phyloP scores from a whole-genome alignment of 2,797 vertebrate species.

The Erpetoichthys calabaricus region DNA sequence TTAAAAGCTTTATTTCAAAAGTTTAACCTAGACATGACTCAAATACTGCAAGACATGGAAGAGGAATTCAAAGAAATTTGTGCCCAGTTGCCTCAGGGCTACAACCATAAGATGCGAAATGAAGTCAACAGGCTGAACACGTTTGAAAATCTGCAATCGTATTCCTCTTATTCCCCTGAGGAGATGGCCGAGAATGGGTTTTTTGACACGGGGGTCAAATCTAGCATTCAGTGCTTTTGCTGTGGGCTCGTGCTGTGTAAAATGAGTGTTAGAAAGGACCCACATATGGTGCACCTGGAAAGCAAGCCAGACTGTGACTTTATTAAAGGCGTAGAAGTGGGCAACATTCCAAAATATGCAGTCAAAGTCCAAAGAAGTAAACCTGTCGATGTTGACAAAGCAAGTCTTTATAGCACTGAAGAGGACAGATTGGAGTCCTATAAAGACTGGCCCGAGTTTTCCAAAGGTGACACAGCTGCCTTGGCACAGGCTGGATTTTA shows the following conservation, averaged over 20 bases:
- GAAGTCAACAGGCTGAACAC: constrained; percentile 22
- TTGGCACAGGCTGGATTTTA: constrained; percentile 17
- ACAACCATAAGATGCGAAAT: constrained; percentile 23
- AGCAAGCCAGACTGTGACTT: constrained; percentile 12
- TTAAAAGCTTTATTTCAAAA: not conserved
- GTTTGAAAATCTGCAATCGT: constrained; percentile 5
- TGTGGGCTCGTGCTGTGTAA: constrained; percentile 15
- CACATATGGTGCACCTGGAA: constrained; percentile 8
- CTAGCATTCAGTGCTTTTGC: constrained; percentile 18
- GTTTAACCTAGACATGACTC: constrained; percentile 1
- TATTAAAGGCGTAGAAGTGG: constrained; percentile 16
- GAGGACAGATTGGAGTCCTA: constrained; percentile 9
- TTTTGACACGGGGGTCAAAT: constrained; percentile 5
- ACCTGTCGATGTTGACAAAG: not conserved
- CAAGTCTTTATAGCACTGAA: not conserved
- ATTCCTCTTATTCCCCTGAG: constrained; percentile 7
- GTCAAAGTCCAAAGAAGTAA: constrained; percentile 8
- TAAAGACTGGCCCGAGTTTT: constrained; percentile 4
- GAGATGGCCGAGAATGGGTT: constrained; percentile 20
- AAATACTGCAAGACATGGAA: constrained; percentile 1
- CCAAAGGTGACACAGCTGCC: not conserved
- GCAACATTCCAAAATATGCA: constrained; percentile 15
- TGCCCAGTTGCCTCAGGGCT: constrained; percentile 13
- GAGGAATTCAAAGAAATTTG: constrained; percentile 4
- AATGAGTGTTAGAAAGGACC: not conserved